These are phyloP conservation scores for Pseudococcus longispinus DNA, from an alignment of 2,888 invertebrate species.

Conservation along the genomic window DNA sequence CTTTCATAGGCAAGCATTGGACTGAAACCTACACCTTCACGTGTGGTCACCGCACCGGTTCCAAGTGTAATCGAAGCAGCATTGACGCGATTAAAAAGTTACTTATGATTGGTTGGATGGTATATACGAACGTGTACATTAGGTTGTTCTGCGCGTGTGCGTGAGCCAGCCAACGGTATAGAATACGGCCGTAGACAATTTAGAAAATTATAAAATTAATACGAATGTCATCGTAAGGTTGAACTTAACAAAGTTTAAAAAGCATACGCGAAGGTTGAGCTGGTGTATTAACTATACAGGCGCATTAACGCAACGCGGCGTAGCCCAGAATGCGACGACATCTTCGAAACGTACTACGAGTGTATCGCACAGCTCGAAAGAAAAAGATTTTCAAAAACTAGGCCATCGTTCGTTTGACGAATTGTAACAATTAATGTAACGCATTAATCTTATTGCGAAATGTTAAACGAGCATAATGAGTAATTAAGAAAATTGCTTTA, in stretches of 20 bases:
- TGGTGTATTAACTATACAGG: not conserved
- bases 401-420: constrained; percentile 21
- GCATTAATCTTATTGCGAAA: constrained; percentile 32
- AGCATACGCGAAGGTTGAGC: not conserved
- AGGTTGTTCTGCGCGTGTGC: not conserved
- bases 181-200: not conserved
- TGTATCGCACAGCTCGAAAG: not conserved
- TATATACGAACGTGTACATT: not conserved
- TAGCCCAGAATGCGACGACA: not conserved
- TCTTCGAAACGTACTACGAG: not conserved
- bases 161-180: not conserved
- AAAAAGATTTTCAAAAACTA: constrained; percentile 34
- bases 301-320: not conserved
- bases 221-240: constrained; percentile 31
- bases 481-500: constrained; percentile 26
- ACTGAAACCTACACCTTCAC: constrained; percentile 11
- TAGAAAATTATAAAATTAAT: constrained; percentile 15
- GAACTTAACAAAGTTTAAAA: constrained; percentile 9
- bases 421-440: constrained; percentile 26
- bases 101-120: no score
- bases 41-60: not conserved
- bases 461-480: constrained; percentile 31
- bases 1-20: not conserved
- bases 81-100: not conserved
- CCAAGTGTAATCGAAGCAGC: not conserved